These are phyloP conservation scores for Raphicerus campestris DNA, from an alignment of 2,113 vertebrate species.

Conservation along the genomic window DNA sequence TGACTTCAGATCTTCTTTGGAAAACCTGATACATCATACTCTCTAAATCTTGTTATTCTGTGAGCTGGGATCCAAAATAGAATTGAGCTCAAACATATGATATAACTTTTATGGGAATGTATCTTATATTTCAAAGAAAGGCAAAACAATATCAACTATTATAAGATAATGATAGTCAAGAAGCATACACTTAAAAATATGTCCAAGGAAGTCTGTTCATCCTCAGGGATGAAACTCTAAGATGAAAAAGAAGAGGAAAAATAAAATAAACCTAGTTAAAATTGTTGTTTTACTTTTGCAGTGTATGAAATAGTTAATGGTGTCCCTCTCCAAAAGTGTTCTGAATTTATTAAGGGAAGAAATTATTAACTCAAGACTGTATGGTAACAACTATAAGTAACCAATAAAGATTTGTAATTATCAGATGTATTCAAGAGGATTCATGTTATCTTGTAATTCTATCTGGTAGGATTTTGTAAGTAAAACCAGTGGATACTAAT, in stretches of 20 bases:
- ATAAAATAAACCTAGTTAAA: not conserved
- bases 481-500: not conserved
- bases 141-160: not conserved
- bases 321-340: not conserved
- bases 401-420: not conserved
- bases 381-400: not conserved
- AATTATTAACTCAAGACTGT: not conserved
- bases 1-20: not conserved
- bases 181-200: not conserved
- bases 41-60: constrained; percentile 25
- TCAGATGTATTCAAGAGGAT: not conserved
- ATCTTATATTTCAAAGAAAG: not conserved
- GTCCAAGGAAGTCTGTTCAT: not conserved
- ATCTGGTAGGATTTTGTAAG: not conserved
- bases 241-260: not conserved
- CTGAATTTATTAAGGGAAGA: not conserved
- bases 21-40: not conserved
- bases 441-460: not conserved
- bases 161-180: not conserved
- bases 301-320: not conserved
- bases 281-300: not conserved
- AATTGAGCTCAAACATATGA: constrained; percentile 15
- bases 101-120: not conserved
- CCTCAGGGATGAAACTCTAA: not conserved
- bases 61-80: not conserved